Evolutionary conservation across 2,797 vertebrate genomes (phyloP).

Genomic region (Chaetodon trifasciatus): DNA sequence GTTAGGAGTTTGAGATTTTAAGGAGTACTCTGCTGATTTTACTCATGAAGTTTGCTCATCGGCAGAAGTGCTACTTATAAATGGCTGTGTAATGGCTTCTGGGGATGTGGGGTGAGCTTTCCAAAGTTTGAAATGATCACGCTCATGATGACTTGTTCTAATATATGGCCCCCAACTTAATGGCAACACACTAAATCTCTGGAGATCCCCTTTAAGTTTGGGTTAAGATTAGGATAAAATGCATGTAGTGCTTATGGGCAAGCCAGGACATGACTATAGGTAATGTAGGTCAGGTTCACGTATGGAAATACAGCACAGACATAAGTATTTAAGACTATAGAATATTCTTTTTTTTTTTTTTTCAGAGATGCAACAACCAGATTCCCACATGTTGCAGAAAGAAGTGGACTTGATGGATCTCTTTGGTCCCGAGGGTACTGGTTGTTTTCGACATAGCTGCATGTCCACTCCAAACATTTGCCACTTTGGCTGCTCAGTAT

Average conservation of each 20-base stretch:
- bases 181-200: not conserved
- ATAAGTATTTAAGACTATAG: not conserved
- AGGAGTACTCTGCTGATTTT: not conserved
- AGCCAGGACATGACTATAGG: not conserved
- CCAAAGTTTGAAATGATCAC: not conserved
- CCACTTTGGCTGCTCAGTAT: not conserved
- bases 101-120: not conserved
- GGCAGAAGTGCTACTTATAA: not conserved
- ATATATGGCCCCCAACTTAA: not conserved
- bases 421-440: conserved; percentile 21
- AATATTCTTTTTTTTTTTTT: not conserved
- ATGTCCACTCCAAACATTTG: not conserved
- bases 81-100: not conserved
- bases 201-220: not conserved
- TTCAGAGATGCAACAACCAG: conserved; percentile 38
- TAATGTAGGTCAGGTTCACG: not conserved
- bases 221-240: not conserved
- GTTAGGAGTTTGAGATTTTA: not conserved
- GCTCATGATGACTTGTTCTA: not conserved
- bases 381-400: conserved; percentile 38
- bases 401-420: conserved; percentile 9
- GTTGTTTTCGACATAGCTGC: conserved; percentile 1
- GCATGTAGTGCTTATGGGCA: not conserved
- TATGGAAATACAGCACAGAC: not conserved
- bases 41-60: not conserved